Evolutionary conservation across 1,140 invertebrate genomes (phyloP), one percentile per base, ranked within the genome.

Genomic region (Berghia stephanieae): DNA sequence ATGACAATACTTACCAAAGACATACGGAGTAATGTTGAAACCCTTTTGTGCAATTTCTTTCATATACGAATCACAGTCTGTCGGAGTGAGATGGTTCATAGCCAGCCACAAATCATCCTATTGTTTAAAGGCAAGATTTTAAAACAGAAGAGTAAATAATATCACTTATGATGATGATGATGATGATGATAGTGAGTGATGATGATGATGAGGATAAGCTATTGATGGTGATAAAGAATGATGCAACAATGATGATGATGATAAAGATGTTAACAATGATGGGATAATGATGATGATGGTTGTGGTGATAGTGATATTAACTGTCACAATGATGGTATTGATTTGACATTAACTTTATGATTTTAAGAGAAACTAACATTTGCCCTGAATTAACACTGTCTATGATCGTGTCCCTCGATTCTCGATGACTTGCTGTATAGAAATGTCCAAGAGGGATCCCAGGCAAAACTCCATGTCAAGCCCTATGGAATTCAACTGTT

Each of bases 401-500:
- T 8, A 94, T 89, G 66, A 94, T 91, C 86, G 95, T 95, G 78
- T 95, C 93, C 69, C 92, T 91, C 4, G 93, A 91, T 95, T 94
- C 79, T 91, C 89, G 49, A 96, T 88, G 18, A 90, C 86, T 78
- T 84, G 85, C 68, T 90, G 88, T 34, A 96, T 87, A 27, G 94
- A 93, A 18, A 91, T 90, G 79, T 93, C 91, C 44, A 98, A 89
- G 77, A 95, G 92, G 42, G 93, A 93, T 83, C 97, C 94, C 68
- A 98, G 90, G 83, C 95, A 93, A 88, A 96, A 97, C 66, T 93
- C 92, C 42, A 98, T 89, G 87, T 96, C 95, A 80, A 96, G 90
- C 0, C 95, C 95, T 78, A 94, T 91, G 49, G 92, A 91, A 36
- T 91, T 92, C 43, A 95, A 84, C 93, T 94, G 82, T 16, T 43